Evolutionary conservation across 2,888 invertebrate species (phyloP), one percentile per base, ranked within the genome.

Genomic region (Graphium colonna): DNA sequence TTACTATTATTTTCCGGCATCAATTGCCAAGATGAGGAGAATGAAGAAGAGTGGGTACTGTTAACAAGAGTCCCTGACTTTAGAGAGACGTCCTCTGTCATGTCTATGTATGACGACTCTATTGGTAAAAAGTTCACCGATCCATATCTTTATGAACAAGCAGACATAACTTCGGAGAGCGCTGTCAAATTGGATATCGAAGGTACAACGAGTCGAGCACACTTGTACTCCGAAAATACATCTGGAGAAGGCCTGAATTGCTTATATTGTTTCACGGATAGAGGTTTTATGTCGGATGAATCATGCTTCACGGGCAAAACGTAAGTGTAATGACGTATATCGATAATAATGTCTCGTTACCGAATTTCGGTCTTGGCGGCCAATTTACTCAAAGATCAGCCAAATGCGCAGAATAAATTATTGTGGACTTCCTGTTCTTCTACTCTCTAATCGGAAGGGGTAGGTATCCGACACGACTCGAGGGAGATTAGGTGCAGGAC

Each of bases 291-390:
- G 28, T 49, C 51, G 9, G 68, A 71, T 46, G 58, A 63, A 10
- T 60, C 67, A 28, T 82, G 83, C 59, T 80, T 73, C 57, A 60
- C 47, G 17, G 81, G 74, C 44, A 46, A 42, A 39, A 36, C 57
- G 77, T 80, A 65, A 75, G 77, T 66, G 53, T 5, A 7, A 31
- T 18, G 18, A 17, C 17, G 26, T 47, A 21, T n/a, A n/a, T n/a
- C n/a, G n/a, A n/a, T n/a, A n/a, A n/a, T n/a, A n/a, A n/a, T n/a
- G n/a, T n/a, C n/a, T n/a, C n/a, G n/a, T n/a, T n/a, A n/a, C n/a
- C n/a, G n/a, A n/a, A n/a, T n/a, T n/a, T n/a, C n/a, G n/a, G n/a
- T n/a, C n/a, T n/a, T n/a, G n/a, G n/a, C n/a, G n/a, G n/a, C n/a
- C n/a, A n/a, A n/a, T n/a, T n/a, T n/a, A n/a, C n/a, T n/a, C n/a